Base-by-base conservation (phyloP, 2,888 invertebrate genomes). In the Lacanobia wlatinum region DNA sequence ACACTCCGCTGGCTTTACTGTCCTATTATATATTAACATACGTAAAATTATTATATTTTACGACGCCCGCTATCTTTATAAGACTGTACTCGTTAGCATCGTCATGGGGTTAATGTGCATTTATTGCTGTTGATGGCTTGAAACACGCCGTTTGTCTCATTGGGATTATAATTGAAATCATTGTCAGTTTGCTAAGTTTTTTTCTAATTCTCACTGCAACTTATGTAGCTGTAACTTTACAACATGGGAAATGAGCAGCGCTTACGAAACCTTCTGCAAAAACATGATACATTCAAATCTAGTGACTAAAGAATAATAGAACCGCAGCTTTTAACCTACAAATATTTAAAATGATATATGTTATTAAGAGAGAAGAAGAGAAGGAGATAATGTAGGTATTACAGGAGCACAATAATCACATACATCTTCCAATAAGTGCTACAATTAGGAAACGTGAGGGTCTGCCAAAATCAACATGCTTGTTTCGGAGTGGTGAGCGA, bases 11-110 rank as follows among this genome's bases (percentile, higher is more conserved):
- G 95, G 84, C 78, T 93, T 91, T 91, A 92, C 92, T 93, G 92
- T 95, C 92, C 94, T 93, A 94, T 94, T 94, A 93, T 93, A 94
- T 93, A 92, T 93, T 90, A 86, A 85, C 87, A 86, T 86, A 86
- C 82, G 85, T 86, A 84, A 84, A 78, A 86, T 86, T 86, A 86
- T 86, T 82, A 85, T 80, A 82, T 86, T 85, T 86, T 84, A 85
- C 70, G 82, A 76, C 73, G 75, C 67, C 66, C 64, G 75, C 80
- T 80, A 83, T 80, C 86, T 85, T 80, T 82, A 69, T 83, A 74
- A 85, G 78, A 83, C 80, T 85, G 70, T 78, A 70, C 79, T 84
- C 72, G 81, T 84, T 79, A 81, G 75, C 71, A 73, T 59, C 53
- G 59, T 83, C 73, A 48, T 70, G 74, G 53, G 62, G 66, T 73